These are phyloP conservation scores for Stichopus chloronotus DNA, from an alignment of 35 echinoderm and acorn worm species.

Conservation along the genomic window DNA sequence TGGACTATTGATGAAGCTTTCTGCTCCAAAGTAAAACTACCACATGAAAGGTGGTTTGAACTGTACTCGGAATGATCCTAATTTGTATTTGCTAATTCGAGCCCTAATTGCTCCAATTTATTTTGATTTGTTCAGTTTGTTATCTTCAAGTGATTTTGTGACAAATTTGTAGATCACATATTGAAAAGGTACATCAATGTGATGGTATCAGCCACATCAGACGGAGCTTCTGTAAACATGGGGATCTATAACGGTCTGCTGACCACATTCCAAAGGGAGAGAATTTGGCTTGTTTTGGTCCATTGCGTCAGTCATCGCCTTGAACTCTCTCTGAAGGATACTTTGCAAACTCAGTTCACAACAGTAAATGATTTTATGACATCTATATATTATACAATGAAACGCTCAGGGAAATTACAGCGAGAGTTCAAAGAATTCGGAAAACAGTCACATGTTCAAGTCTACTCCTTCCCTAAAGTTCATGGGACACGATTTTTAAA, in stretches of 20 bases:
- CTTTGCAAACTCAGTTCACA: constrained; percentile 41
- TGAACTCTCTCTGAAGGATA: constrained; percentile 71
- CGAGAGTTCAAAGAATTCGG: constrained; percentile 66
- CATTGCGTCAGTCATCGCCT: constrained; percentile 68
- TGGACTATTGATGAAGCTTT: constrained; percentile 25
- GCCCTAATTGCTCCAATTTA: too few relatives aligned
- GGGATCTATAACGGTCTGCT: neutral
- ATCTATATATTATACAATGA: constrained; percentile 68
- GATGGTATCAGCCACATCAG: constrained; percentile 4
- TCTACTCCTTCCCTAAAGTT: constrained; percentile 57
- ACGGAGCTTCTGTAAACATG: neutral
- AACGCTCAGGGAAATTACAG: constrained; percentile 73
- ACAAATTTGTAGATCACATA: neutral
- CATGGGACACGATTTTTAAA: constrained; percentile 69
- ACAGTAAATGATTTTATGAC: constrained; percentile 65
- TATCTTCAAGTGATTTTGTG: neutral
- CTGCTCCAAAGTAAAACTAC: constrained; percentile 41
- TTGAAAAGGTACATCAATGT: constrained; percentile 1
- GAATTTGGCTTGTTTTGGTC: constrained; percentile 58
- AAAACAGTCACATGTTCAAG: constrained; percentile 29
- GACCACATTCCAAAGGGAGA: constrained; percentile 19
- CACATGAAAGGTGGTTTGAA: constrained; percentile 37
- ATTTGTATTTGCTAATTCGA: too few relatives aligned
- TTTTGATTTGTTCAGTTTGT: neutral
- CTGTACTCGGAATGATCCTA: too few relatives aligned